A percentile compares a stretch with the other conserved stretches of the same genome.
These are phyloP conservation scores for Falcunculus frontatus DNA, from an alignment of 2,113 vertebrate species.

Conservation along the genomic window DNA sequence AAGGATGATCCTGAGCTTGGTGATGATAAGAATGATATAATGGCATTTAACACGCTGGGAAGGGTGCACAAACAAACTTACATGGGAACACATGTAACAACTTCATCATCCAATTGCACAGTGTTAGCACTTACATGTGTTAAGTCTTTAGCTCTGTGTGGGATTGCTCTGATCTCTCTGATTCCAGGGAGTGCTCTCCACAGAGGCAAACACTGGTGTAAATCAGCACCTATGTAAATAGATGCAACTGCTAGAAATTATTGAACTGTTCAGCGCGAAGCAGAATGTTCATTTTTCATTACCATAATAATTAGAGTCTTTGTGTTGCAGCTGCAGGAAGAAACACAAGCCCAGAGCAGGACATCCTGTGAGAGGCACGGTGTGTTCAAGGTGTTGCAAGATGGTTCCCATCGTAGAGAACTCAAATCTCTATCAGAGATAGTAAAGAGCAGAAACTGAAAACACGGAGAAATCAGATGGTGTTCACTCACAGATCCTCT, in stretches of 20 bases:
- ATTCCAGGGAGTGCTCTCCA: background rate
- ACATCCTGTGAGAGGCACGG: background rate
- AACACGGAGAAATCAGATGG: background rate
- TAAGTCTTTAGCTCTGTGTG: background rate
- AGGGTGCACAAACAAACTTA: background rate
- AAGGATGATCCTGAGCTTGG: background rate
- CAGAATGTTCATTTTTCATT: background rate
- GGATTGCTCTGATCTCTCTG: background rate
- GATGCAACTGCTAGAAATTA: background rate
- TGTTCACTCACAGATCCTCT: background rate
- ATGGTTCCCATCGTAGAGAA: background rate
- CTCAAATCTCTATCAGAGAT: background rate
- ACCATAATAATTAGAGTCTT: background rate
- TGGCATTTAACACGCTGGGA: background rate
- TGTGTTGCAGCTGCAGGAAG: background rate
- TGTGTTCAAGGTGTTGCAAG: background rate
- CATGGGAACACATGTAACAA: background rate
- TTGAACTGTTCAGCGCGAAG: background rate
- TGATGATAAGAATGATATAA: background rate
- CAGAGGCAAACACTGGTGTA: background rate
- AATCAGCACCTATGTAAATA: background rate
- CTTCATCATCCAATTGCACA: background rate
- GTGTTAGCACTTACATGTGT: background rate
- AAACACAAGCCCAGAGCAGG: background rate
- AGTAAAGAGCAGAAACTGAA: background rate